Conservation (phyloP, 2,113 vertebrate species). For the Arizona elegans region DNA sequence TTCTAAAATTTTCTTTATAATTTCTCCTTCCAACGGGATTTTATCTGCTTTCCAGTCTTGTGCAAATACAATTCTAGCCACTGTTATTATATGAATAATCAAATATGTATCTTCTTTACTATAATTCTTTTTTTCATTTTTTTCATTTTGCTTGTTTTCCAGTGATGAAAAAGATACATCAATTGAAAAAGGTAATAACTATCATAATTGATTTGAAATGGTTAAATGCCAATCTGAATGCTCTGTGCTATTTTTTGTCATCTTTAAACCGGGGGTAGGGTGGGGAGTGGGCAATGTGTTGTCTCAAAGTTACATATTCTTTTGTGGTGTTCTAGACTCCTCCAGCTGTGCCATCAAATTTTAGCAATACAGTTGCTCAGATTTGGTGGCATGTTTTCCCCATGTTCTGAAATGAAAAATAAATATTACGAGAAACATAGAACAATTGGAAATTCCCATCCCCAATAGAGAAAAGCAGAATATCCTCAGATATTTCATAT, state of each 20-base stretch:
- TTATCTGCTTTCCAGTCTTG: too few species aligned
- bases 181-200: constrained; percentile 8
- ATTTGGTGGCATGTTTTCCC: background rate
- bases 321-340: background rate
- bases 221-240: background rate
- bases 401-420: background rate
- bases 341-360: background rate
- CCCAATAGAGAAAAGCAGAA: background rate
- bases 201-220: background rate
- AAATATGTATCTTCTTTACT: too few species aligned
- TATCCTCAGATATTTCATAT: background rate
- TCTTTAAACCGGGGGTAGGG: background rate
- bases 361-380: background rate
- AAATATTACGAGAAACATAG: background rate
- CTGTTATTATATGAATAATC: too few species aligned
- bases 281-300: background rate
- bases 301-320: background rate
- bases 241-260: background rate
- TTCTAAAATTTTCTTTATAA: too few species aligned
- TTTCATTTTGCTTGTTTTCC: background rate
- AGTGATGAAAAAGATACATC: background rate
- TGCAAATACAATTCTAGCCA: too few species aligned
- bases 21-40: too few species aligned
- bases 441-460: background rate
- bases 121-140: too few species aligned